phyloP scores from a whole-genome alignment of 2,113 vertebrate genomes.

The Coryphaenoides rupestris region DNA sequence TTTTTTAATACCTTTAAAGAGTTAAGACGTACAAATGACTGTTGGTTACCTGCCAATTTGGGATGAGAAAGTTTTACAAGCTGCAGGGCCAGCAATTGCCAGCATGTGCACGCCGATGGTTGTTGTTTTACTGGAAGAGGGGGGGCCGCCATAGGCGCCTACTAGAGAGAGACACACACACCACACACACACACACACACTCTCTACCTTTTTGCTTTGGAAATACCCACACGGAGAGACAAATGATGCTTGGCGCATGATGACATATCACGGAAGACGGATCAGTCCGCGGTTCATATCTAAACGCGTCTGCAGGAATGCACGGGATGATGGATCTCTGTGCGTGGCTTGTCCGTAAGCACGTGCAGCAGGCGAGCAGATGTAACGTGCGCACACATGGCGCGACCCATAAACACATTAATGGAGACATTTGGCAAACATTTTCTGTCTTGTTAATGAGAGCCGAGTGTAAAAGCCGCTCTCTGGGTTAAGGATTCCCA shows the following conservation, averaged over 20 bases:
- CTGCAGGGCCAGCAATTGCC: neutral
- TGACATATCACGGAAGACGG: too few species aligned
- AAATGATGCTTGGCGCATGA: too few species aligned
- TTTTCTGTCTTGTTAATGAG: conserved; percentile 5
- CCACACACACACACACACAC: too few species aligned
- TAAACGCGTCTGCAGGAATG: too few species aligned
- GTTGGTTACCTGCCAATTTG: conserved; percentile 18
- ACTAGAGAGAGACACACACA: too few species aligned
- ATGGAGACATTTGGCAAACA: neutral
- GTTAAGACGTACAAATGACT: conserved; percentile 4
- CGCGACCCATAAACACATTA: conserved; percentile 15
- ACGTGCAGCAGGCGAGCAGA: neutral
- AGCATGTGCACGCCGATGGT: neutral
- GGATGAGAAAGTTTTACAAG: neutral
- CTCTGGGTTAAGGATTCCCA: too few species aligned
- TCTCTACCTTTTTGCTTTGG: too few species aligned
- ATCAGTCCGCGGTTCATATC: too few species aligned
- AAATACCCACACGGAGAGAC: too few species aligned
- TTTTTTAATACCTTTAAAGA: neutral
- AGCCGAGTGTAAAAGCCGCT: neutral
- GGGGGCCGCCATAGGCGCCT: too few species aligned
- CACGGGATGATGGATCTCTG: neutral
- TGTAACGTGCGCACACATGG: conserved; percentile 1
- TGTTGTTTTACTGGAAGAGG: too few species aligned
- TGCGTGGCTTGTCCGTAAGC: neutral